These are phyloP conservation scores for Catalaphyllia jardinei DNA, from an alignment of 64 coral and sea anemone species.

Conservation along the genomic window DNA sequence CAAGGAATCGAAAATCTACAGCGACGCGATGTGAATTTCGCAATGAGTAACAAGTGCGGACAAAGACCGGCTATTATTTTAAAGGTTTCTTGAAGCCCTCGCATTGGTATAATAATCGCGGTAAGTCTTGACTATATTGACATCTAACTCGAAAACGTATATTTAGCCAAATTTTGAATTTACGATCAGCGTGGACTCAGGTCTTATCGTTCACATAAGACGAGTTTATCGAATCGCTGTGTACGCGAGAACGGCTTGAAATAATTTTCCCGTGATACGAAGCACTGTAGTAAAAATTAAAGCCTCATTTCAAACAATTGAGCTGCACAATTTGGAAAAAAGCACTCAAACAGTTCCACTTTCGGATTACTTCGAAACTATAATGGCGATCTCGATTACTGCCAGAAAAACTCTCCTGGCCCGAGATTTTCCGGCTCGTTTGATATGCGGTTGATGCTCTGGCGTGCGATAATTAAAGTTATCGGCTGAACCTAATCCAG, in stretches of 20 bases:
- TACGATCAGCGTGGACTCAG: not conserved
- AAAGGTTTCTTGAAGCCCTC: constrained; percentile 25
- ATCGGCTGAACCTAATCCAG: constrained; percentile 2
- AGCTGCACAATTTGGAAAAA: not conserved
- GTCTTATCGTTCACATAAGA: not conserved
- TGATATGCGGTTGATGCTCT: constrained; percentile 3
- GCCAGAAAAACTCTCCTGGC: not conserved
- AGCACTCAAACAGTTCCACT: not conserved
- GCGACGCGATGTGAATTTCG: not conserved
- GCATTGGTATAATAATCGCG: constrained; percentile 25
- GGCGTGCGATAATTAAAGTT: not conserved
- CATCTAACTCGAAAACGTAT: not conserved
- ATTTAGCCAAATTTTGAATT: not conserved
- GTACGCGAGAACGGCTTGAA: not conserved
- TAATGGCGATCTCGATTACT: not conserved
- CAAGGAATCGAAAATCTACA: not conserved
- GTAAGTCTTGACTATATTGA: constrained; percentile 18
- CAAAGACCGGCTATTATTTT: not conserved
- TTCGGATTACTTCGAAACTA: not conserved
- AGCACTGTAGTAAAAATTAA: not conserved
- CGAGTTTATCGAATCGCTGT: not conserved
- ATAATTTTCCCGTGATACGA: not conserved
- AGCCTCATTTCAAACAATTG: not conserved
- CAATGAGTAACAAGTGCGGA: not conserved
- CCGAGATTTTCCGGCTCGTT: not conserved